Conservation (phyloP, 2,888 invertebrate species). For the Hipparchia sbordonii region DNA sequence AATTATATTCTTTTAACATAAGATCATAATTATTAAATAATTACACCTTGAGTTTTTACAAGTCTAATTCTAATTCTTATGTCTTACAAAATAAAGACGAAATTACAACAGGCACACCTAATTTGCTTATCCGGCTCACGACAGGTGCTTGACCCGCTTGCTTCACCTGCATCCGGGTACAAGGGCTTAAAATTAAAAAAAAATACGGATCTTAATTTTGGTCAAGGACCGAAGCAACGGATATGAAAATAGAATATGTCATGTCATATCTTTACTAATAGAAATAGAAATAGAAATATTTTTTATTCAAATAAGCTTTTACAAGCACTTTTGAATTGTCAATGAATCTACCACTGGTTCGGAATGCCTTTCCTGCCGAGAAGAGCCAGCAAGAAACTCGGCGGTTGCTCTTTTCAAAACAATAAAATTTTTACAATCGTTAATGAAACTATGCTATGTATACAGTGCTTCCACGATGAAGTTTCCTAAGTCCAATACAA, state of each 20-base stretch:
- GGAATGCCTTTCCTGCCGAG: too few relatives aligned
- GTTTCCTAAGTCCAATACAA: too few relatives aligned
- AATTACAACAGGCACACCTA: not conserved
- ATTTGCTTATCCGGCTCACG: slow-evolving; percentile 23
- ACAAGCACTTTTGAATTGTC: too few relatives aligned
- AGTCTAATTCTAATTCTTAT: not conserved
- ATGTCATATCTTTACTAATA: too few relatives aligned
- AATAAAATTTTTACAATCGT: too few relatives aligned
- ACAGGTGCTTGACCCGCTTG: slow-evolving; percentile 30
- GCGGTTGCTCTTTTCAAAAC: too few relatives aligned
- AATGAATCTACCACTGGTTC: too few relatives aligned
- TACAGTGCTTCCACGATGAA: too few relatives aligned
- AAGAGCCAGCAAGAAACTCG: too few relatives aligned
- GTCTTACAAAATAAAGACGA: not conserved
- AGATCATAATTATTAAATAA: not conserved
- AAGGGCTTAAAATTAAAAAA: slow-evolving; percentile 22
- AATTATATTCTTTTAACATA: not conserved
- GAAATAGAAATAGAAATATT: too few relatives aligned
- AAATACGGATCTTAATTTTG: slow-evolving; percentile 3
- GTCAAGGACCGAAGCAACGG: slow-evolving; percentile 1
- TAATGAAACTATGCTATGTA: too few relatives aligned
- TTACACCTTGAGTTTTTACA: not conserved
- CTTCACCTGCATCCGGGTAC: slow-evolving; percentile 8
- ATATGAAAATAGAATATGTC: not conserved
- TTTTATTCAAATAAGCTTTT: too few relatives aligned